Conservation (phyloP, 92 coral and sea anemone species). For the Zoanthus solanderi region DNA sequence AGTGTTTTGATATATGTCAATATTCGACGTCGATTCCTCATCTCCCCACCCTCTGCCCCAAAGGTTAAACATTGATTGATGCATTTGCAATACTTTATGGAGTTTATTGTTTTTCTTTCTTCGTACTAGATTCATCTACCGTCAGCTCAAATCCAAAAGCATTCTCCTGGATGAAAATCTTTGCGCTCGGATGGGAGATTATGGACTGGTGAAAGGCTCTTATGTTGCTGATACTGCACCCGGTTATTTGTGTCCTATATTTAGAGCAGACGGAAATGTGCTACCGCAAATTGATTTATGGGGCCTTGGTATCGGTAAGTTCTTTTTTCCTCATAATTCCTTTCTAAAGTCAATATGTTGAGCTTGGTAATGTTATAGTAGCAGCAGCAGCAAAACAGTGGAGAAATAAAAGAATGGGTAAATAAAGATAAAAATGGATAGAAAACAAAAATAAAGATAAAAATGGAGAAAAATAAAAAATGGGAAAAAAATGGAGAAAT, state of each 20-base stretch:
- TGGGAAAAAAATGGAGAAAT: too few species aligned
- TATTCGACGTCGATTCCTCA: too few species aligned
- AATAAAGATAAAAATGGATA: too few species aligned
- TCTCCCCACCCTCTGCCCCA: too few species aligned
- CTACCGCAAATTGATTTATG: conserved; percentile 36
- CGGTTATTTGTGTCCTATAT: conserved; percentile 36
- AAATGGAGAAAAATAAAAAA: too few species aligned
- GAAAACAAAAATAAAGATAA: not conserved
- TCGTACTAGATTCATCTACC: conserved; percentile 26
- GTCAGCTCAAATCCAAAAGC: conserved; percentile 35
- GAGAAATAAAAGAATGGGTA: too few species aligned
- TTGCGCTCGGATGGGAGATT: conserved; percentile 39
- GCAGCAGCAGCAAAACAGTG: too few species aligned
- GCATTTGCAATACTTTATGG: too few species aligned
- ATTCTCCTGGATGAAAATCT: conserved; percentile 41
- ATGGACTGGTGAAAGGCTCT: conserved; percentile 32
- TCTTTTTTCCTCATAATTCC: not conserved
- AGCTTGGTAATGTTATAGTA: too few species aligned
- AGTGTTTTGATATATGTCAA: too few species aligned
- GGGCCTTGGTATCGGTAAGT: conserved; percentile 47
- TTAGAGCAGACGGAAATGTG: conserved; percentile 33
- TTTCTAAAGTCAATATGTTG: too few species aligned
- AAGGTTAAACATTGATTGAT: too few species aligned
- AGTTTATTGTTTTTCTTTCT: not conserved
- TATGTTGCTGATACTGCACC: conserved; percentile 11